Conservation (phyloP, 2,797 vertebrate species). For the Semaprochilodus insignis region DNA sequence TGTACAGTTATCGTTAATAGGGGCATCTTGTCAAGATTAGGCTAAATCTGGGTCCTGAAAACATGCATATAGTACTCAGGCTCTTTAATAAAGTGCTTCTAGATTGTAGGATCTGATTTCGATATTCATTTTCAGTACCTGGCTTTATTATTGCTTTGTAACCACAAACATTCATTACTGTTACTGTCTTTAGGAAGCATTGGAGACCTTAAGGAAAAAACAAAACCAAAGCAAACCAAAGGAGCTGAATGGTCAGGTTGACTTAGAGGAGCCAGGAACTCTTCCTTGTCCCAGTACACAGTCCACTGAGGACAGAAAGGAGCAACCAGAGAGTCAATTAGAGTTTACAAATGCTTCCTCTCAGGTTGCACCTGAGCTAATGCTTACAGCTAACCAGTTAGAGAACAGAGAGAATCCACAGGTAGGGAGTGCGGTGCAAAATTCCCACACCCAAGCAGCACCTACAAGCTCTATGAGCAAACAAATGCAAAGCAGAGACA, state of each 20-base stretch:
- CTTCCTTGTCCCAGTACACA: constrained; percentile 18
- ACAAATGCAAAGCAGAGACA: constrained; percentile 15
- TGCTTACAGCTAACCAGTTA: constrained; percentile 4
- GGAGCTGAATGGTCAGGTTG: constrained; percentile 54
- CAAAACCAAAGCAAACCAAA: constrained; percentile 61
- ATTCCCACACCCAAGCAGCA: not conserved
- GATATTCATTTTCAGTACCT: not conserved
- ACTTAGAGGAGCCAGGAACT: constrained; percentile 50
- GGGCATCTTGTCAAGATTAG: too few relatives aligned
- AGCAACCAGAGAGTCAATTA: constrained; percentile 50
- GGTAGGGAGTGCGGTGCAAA: not conserved
- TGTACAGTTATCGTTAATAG: too few relatives aligned
- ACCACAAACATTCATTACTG: constrained; percentile 1
- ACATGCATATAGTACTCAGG: not conserved
- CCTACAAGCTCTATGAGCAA: not conserved
- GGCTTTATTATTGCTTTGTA: not conserved
- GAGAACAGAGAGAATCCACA: constrained; percentile 48
- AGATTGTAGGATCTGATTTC: not conserved
- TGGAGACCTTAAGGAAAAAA: constrained; percentile 66
- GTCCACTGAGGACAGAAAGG: constrained; percentile 46
- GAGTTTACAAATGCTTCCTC: constrained; percentile 35
- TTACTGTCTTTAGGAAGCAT: constrained; percentile 64
- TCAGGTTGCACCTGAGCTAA: constrained; percentile 45
- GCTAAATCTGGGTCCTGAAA: not conserved
- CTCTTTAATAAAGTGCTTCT: too few relatives aligned